These are phyloP conservation scores for Anoura caudifer DNA, from an alignment of 2,113 vertebrate species.

Conservation along the genomic window DNA sequence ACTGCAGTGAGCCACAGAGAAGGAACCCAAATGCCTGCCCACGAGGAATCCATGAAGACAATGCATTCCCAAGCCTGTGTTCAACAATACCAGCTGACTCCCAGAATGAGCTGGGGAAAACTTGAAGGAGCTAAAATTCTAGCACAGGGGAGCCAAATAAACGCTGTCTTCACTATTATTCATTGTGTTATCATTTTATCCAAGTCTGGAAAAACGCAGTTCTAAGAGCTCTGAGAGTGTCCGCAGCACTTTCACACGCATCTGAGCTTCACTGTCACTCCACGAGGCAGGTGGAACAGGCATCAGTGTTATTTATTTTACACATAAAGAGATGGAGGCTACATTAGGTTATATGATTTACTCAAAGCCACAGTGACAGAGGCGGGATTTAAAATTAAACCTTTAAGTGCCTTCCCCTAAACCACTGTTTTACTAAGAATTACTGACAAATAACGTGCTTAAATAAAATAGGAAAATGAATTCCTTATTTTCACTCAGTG, in stretches of 20 bases:
- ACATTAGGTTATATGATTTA: background rate
- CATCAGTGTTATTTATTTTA: background rate
- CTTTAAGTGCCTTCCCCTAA: slow-evolving; percentile 10
- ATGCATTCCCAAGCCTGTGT: background rate
- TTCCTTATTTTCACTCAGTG: background rate
- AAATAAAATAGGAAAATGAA: background rate
- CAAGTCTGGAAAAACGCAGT: background rate
- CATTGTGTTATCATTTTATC: background rate
- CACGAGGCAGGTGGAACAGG: background rate
- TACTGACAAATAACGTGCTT: background rate
- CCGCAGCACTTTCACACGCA: background rate
- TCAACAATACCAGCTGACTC: background rate
- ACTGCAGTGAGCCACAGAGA: background rate
- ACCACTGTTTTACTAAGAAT: background rate
- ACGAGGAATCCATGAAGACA: background rate
- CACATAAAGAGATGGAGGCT: background rate
- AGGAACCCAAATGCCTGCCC: background rate
- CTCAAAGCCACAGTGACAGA: background rate
- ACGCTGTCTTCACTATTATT: background rate
- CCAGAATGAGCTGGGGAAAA: background rate
- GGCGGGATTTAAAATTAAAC: background rate
- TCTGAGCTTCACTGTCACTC: background rate
- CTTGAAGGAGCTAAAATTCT: background rate
- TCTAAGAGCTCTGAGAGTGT: background rate
- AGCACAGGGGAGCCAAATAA: background rate